Conservation (phyloP, 2,888 invertebrate genomes). For the Hofmannophila pseudospretella region DNA sequence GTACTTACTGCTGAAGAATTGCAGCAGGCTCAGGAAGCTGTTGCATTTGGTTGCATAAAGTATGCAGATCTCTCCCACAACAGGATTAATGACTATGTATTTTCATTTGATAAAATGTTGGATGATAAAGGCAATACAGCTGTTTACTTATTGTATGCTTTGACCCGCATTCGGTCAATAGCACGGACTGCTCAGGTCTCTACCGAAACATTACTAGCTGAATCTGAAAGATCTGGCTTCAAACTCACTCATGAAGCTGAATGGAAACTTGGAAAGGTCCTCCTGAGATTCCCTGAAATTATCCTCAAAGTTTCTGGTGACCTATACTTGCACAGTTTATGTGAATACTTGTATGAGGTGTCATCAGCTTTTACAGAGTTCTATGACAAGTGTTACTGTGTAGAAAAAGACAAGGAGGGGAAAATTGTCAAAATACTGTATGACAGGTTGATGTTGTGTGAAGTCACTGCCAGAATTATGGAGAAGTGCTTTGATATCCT, state of each 20-base stretch:
- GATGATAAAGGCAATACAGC: slow-evolving; percentile 99
- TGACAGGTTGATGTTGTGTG: slow-evolving; percentile 92
- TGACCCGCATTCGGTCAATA: slow-evolving; percentile 95
- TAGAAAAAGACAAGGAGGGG: slow-evolving; percentile 92
- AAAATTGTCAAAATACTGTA: slow-evolving; percentile 89
- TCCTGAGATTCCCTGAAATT: slow-evolving; percentile 92
- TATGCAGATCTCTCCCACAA: slow-evolving; percentile 98
- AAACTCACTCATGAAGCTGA: slow-evolving; percentile 93
- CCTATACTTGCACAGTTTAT: slow-evolving; percentile 90
- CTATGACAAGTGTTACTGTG: slow-evolving; percentile 98
- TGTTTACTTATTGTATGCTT: slow-evolving; percentile 96
- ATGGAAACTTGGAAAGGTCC: slow-evolving; percentile 93
- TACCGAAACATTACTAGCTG: slow-evolving; percentile 77
- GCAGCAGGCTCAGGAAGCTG: slow-evolving; percentile 89
- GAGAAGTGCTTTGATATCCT: slow-evolving; percentile 92
- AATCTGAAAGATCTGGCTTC: slow-evolving; percentile 78
- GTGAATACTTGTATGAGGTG: slow-evolving; percentile 97
- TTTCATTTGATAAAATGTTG: slow-evolving; percentile 99
- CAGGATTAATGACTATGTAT: slow-evolving; percentile 95
- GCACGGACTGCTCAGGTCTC: slow-evolving; percentile 86
- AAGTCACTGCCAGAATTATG: slow-evolving; percentile 93
- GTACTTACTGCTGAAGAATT: slow-evolving; percentile 89
- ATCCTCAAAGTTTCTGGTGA: slow-evolving; percentile 89
- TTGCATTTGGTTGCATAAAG: slow-evolving; percentile 99
- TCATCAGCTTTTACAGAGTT: slow-evolving; percentile 97